Percentiles rank a stretch among this genome's conserved stretches.
phyloP scores from a whole-genome alignment of 2,113 vertebrate genomes.

The Rhipidura dahli region DNA sequence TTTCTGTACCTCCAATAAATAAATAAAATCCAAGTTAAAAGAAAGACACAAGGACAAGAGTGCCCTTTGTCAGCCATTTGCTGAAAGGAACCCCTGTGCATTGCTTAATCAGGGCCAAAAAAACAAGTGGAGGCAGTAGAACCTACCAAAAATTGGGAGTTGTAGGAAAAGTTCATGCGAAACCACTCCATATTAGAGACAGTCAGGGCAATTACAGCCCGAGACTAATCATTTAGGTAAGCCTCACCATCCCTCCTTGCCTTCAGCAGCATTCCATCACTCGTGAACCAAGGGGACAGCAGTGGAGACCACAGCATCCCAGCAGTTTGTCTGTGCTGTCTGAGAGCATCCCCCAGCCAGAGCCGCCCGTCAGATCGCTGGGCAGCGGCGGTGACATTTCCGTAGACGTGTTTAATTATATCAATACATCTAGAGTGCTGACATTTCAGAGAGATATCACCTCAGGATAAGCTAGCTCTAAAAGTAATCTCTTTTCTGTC shows the following conservation, averaged over 20 bases:
- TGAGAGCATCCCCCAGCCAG: neutral
- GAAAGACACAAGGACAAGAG: neutral
- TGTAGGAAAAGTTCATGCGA: neutral
- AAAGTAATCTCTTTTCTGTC: conserved; percentile 57
- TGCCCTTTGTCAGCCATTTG: neutral
- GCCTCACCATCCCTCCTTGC: neutral
- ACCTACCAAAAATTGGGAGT: neutral
- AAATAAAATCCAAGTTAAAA: neutral
- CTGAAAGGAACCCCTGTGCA: neutral
- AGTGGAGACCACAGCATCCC: neutral
- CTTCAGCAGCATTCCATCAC: neutral
- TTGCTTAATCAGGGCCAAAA: neutral
- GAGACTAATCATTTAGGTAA: neutral
- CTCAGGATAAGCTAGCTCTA: conserved; percentile 47
- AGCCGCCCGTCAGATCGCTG: neutral
- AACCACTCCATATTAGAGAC: neutral
- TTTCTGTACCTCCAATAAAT: neutral
- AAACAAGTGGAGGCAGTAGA: neutral
- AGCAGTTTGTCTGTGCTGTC: neutral
- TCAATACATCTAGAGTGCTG: conserved; percentile 40
- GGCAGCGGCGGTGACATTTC: conserved; percentile 33
- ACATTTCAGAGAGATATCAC: conserved; percentile 48
- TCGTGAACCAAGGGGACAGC: neutral
- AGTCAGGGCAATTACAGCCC: neutral
- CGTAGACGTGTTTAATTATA: conserved; percentile 11